phyloP scores from a whole-genome alignment of 2,113 vertebrate species.

The Vanacampus margaritifer region DNA sequence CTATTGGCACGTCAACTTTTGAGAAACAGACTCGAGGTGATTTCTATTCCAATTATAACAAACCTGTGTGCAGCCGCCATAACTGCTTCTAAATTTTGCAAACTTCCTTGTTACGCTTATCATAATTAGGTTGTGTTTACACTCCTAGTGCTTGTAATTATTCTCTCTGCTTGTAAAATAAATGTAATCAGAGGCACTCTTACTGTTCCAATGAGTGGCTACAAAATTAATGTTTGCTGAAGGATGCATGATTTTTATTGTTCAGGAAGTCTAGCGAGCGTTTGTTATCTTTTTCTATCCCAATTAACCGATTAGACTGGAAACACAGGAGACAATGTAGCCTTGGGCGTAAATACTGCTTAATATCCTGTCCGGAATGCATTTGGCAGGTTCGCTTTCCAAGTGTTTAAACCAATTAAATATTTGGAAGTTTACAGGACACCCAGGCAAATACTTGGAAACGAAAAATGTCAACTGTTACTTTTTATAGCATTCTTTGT shows the following conservation, averaged over 20 bases:
- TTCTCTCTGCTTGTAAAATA: background rate
- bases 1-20: background rate
- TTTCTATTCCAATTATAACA: no score
- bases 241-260: background rate
- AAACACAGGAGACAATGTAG: constrained; percentile 3
- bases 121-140: background rate
- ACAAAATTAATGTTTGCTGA: background rate
- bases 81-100: background rate
- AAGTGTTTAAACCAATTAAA: constrained; percentile 9
- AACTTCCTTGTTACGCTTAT: background rate
- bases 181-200: background rate
- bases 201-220: background rate
- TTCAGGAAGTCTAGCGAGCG: constrained; percentile 3
- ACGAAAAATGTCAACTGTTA: background rate
- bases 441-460: no score
- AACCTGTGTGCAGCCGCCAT: background rate
- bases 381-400: background rate
- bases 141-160: background rate
- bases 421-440: background rate
- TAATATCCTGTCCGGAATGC: constrained; percentile 28
- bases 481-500: background rate
- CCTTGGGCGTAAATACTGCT: constrained; percentile 12
- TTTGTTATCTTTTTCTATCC: constrained; percentile 2
- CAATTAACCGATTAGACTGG: constrained; percentile 14
- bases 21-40: background rate